phyloP scores from a whole-genome alignment of 2,888 invertebrate genomes.

The Dryadula phaetusa region DNA sequence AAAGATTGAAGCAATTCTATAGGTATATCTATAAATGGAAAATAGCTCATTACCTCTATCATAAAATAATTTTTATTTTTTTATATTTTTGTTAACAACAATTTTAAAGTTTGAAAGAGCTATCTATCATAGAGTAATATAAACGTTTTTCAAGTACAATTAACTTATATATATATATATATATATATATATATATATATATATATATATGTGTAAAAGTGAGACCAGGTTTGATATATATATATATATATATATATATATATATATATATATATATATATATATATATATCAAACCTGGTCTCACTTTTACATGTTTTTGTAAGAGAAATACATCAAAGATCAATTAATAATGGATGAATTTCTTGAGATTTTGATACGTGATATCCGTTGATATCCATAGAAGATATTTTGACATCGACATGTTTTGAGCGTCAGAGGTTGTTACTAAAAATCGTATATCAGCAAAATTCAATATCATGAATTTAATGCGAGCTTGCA shows the following conservation, averaged over 20 bases:
- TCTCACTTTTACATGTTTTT: too few relatives aligned
- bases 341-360: neutral
- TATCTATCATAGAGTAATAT: neutral
- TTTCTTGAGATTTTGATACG: neutral
- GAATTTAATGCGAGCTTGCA: constrained; percentile 16
- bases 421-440: constrained; percentile 1
- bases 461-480: constrained; percentile 36
- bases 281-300: too few relatives aligned
- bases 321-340: neutral
- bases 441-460: constrained; percentile 3
- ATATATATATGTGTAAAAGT: too few relatives aligned
- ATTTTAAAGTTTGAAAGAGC: neutral
- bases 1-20: too few relatives aligned
- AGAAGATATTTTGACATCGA: neutral
- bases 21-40: too few relatives aligned
- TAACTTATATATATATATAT: too few relatives aligned
- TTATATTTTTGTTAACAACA: neutral
- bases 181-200: too few relatives aligned
- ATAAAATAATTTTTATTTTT: too few relatives aligned
- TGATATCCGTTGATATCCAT: neutral
- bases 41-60: too few relatives aligned
- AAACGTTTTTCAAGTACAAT: neutral
- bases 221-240: too few relatives aligned
- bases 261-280: too few relatives aligned
- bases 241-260: too few relatives aligned